Evolutionary conservation across 2,888 invertebrate species (phyloP), one percentile per base, ranked within the genome.

Genomic region (Sminthurides aquaticus): DNA sequence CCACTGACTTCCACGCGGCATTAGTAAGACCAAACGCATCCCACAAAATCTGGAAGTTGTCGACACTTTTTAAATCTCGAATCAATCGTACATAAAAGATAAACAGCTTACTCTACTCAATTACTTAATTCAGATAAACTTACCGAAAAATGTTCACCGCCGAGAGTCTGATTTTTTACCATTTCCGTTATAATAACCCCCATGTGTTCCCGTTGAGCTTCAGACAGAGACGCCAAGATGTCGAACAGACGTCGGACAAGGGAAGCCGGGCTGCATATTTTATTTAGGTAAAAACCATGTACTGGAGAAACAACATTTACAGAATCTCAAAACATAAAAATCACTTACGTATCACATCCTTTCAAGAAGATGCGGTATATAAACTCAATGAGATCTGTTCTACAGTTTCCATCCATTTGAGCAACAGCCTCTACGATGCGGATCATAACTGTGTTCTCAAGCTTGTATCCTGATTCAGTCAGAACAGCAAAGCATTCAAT

Each of bases 371-470:
- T 71, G 3, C 29, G 22, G 18, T 63, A 65, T 18, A 68, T 66
- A 18, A 61, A 64, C 1, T 64, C 64, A 3, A 67, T 69, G 49
- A 69, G 62, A 2, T 71, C 69, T 11, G 28, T 49, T 2, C 69
- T 20, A 25, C 67, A 64, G 22, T 62, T 66, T 2, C 57, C 60
- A 22, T 62, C 66, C 27, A 68, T 57, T 48, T 72, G 71, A 2
- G 68, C 57, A 1, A 70, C 29, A 2, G 71, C 71, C 49, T 72
- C 70, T 2, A 70, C 66, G 2, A 70, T 69, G n/a, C 68, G 65
- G 5, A 66, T 59, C 0, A 64, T 70, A 2, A 69, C 57, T 26
- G 56, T 25, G 2, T 59, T 49, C 2, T 67, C 54, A 3, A 67
- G 60, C 24, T 55, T 24, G 27, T 64, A 72, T 1, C 71, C 71